Percentiles rank a stretch among this genome's conserved stretches.
These are phyloP conservation scores for Remorina albescens DNA, from an alignment of 2,797 vertebrate genomes.

Conservation along the genomic window DNA sequence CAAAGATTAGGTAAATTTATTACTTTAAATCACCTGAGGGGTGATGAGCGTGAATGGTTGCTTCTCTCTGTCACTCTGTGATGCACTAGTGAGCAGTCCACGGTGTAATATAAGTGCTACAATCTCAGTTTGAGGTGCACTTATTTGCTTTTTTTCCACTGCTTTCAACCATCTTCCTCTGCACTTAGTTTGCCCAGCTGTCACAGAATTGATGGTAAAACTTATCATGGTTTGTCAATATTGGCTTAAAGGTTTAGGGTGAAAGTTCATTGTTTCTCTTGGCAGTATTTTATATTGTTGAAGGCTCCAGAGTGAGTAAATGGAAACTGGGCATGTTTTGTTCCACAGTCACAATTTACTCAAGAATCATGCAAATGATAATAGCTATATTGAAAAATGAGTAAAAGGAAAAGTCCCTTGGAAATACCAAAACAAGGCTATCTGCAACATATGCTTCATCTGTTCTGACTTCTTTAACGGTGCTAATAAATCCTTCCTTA, in stretches of 20 bases:
- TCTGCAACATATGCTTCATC: background rate
- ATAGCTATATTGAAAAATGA: no score
- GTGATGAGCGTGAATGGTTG: no score
- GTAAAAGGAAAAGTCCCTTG: no score
- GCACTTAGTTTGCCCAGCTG: background rate
- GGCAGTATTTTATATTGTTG: background rate
- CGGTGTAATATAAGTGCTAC: no score
- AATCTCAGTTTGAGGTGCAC: no score
- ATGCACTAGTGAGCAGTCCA: no score
- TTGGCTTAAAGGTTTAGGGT: background rate
- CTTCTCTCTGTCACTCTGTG: no score
- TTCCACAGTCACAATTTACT: no score
- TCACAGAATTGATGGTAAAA: background rate
- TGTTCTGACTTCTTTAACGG: background rate
- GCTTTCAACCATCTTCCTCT: conserved; percentile 4
- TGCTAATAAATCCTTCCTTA: background rate
- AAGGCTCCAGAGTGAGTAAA: background rate
- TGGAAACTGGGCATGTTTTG: background rate
- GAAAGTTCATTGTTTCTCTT: background rate
- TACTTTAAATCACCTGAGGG: no score
- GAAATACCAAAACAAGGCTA: background rate
- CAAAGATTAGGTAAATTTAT: no score
- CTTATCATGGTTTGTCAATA: background rate
- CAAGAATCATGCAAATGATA: background rate
- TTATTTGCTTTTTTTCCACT: background rate